phyloP scores from a whole-genome alignment of 2,797 vertebrate species.

The Schizopygopsis pylzovi region DNA sequence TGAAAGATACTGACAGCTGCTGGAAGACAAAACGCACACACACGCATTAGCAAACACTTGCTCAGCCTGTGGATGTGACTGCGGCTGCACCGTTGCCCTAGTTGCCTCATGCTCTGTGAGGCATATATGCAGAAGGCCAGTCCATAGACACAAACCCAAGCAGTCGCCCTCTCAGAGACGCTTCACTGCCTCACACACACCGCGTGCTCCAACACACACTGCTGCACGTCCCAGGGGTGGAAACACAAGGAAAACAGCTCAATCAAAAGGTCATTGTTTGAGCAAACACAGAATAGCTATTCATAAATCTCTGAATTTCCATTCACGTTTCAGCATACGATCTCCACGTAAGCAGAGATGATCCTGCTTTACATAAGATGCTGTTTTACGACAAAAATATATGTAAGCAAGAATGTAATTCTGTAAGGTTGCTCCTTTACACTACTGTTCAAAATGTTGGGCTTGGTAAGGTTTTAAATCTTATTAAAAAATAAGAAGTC shows the following conservation, averaged over 20 bases:
- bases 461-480: no score
- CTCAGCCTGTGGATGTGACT: slow-evolving; percentile 53
- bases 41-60: slow-evolving; percentile 39
- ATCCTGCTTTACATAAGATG: neutral
- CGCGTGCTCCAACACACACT: neutral
- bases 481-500: no score
- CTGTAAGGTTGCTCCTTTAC: neutral
- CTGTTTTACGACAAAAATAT: neutral
- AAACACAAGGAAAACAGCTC: slow-evolving; percentile 27
- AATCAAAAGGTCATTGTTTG: slow-evolving; percentile 43
- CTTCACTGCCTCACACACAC: slow-evolving; percentile 12
- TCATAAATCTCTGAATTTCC: neutral
- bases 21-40: slow-evolving; percentile 63
- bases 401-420: neutral
- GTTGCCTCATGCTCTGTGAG: slow-evolving; percentile 26
- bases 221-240: neutral
- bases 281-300: slow-evolving; percentile 10
- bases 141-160: slow-evolving; percentile 15
- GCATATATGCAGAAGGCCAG: slow-evolving; percentile 33
- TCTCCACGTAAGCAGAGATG: neutral
- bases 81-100: slow-evolving; percentile 31
- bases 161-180: slow-evolving; percentile 19
- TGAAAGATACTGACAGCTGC: slow-evolving; percentile 69
- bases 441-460: no score
- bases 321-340: slow-evolving; percentile 6